A percentile compares a stretch with the other conserved stretches of the same genome.
Evolutionary conservation across 92 coral and sea anemone species (phyloP).

Genomic region (Pocillopora grandis): DNA sequence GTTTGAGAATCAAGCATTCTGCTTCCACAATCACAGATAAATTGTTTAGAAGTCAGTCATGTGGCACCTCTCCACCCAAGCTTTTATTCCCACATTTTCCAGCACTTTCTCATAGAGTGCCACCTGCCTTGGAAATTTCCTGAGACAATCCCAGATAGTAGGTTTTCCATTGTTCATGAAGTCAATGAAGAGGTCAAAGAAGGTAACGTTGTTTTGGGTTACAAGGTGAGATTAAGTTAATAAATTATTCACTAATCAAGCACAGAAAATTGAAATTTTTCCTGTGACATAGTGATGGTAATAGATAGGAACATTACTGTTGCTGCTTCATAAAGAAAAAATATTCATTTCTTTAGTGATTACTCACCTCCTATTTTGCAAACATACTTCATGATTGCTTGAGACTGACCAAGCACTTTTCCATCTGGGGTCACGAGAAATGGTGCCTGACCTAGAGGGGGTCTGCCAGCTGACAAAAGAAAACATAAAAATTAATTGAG

Average conservation of each 20-base stretch:
- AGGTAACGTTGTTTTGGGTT: slow-evolving; percentile 69
- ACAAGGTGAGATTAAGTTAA: neutral
- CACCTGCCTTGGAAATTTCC: slow-evolving; percentile 52
- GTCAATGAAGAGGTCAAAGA: slow-evolving; percentile 68
- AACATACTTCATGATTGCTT: slow-evolving; percentile 11
- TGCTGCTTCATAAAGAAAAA: neutral
- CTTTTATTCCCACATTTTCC: slow-evolving; percentile 58
- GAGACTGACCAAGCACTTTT: neutral
- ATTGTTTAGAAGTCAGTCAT: neutral
- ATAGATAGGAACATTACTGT: neutral
- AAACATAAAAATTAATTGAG: neutral
- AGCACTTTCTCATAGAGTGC: slow-evolving; percentile 62
- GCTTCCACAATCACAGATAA: neutral
- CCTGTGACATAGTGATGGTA: neutral
- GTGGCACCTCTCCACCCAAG: slow-evolving; percentile 58
- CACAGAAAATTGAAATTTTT: no score
- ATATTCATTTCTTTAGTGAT: no score
- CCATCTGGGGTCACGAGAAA: slow-evolving; percentile 29
- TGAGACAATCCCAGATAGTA: slow-evolving; percentile 58
- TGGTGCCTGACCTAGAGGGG: slow-evolving; percentile 15
- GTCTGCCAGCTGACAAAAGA: slow-evolving; percentile 15
- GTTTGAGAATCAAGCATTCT: neutral
- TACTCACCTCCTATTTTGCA: slow-evolving; percentile 17
- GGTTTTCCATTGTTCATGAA: slow-evolving; percentile 35
- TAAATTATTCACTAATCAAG: no score